Conservation (phyloP, 2,888 invertebrate genomes). For the Noctua fimbriata region DNA sequence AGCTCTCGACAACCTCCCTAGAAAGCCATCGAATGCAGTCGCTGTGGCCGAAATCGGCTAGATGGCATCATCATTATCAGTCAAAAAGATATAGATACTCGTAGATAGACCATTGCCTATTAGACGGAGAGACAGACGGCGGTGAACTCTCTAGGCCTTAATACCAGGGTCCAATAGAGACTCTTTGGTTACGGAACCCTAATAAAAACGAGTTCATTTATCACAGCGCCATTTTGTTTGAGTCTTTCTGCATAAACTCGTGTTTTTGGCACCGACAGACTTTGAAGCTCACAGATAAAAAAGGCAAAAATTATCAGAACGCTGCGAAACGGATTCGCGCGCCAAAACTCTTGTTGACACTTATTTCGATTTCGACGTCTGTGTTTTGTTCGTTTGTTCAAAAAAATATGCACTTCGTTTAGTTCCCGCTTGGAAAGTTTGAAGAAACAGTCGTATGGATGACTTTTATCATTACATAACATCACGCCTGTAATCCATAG, state of each 20-base stretch:
- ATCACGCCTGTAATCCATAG: no score
- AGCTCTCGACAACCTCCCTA: no score
- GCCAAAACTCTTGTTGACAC: slow-evolving; percentile 58
- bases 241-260: slow-evolving; percentile 51
- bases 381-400: slow-evolving; percentile 10
- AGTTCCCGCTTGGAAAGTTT: neutral
- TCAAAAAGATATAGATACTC: no score
- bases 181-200: neutral
- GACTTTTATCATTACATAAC: neutral
- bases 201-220: slow-evolving; percentile 58
- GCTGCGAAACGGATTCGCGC: slow-evolving; percentile 40
- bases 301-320: slow-evolving; percentile 44
- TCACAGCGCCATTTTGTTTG: slow-evolving; percentile 55
- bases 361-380: slow-evolving; percentile 47
- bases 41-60: no score
- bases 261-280: slow-evolving; percentile 60
- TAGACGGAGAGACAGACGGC: neutral
- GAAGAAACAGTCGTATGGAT: neutral
- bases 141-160: neutral
- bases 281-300: slow-evolving; percentile 53
- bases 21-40: no score
- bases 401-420: slow-evolving; percentile 1
- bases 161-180: neutral
- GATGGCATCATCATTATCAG: no score
- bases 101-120: neutral